A percentile compares a stretch with the other conserved stretches of the same genome.
phyloP scores from a whole-genome alignment of 2,888 invertebrate genomes.

The Coecobrya sp. region DNA sequence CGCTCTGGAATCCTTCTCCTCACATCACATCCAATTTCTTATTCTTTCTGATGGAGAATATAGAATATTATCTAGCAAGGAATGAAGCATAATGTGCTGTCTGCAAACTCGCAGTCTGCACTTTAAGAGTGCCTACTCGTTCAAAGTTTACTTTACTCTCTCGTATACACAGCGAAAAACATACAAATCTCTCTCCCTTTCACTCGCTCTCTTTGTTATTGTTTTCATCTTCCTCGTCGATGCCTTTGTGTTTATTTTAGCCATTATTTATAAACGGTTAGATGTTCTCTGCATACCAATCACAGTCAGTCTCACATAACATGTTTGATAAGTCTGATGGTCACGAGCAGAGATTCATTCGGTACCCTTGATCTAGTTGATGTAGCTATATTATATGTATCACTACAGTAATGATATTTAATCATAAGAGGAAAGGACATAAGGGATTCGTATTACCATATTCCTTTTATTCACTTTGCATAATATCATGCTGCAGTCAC shows the following conservation, averaged over 20 bases:
- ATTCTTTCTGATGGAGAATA: background rate
- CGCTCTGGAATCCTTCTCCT: background rate
- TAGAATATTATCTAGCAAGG: background rate
- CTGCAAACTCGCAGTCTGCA: constrained; percentile 5
- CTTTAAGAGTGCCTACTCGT: background rate
- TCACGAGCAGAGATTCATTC: constrained; percentile 4
- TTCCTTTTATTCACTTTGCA: constrained; percentile 31
- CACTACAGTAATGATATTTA: background rate
- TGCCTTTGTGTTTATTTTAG: constrained; percentile 72
- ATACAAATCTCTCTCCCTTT: background rate
- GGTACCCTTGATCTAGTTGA: background rate
- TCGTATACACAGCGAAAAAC: background rate
- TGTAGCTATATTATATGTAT: background rate
- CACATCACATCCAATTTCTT: background rate
- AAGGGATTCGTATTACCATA: background rate
- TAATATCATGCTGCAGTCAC: constrained; percentile 6
- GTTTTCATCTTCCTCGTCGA: constrained; percentile 46
- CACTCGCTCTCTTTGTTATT: constrained; percentile 39
- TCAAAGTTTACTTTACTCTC: constrained; percentile 14
- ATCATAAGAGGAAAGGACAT: background rate
- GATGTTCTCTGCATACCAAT: constrained; percentile 73
- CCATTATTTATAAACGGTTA: constrained; percentile 75
- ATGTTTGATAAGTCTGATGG: background rate
- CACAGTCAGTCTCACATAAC: constrained; percentile 46
- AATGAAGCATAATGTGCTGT: background rate